A percentile compares a stretch with the other conserved stretches of the same genome.
Evolutionary conservation across 2,888 invertebrate genomes (phyloP).

Genomic region (Nudaria mundana): DNA sequence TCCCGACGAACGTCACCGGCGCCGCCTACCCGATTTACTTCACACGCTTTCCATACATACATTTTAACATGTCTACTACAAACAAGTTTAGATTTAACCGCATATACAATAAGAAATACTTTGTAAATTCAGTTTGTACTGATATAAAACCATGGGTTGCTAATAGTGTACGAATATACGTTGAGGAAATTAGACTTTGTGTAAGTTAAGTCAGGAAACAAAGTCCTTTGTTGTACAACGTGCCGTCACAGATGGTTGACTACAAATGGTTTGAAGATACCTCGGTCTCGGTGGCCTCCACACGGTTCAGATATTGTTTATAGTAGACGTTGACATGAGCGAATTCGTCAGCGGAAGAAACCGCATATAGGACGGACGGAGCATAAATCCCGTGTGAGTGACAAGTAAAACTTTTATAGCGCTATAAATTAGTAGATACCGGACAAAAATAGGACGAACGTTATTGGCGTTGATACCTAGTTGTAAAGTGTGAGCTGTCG

Average conservation of each 20-base stretch:
- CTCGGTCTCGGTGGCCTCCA: slow-evolving; percentile 64
- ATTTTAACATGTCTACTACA: slow-evolving; percentile 30
- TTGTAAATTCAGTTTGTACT: slow-evolving; percentile 14
- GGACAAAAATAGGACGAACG: slow-evolving; percentile 63
- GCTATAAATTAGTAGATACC: slow-evolving; percentile 72
- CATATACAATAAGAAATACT: slow-evolving; percentile 24
- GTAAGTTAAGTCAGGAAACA: slow-evolving; percentile 69
- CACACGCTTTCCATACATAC: slow-evolving; percentile 39
- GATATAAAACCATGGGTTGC: slow-evolving; percentile 14
- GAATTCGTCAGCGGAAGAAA: slow-evolving; percentile 76
- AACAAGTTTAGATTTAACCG: slow-evolving; percentile 27
- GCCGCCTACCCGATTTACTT: slow-evolving; percentile 71
- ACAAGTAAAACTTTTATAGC: slow-evolving; percentile 78
- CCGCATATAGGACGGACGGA: slow-evolving; percentile 71
- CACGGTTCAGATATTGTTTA: slow-evolving; percentile 45
- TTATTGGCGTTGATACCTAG: slow-evolving; percentile 65
- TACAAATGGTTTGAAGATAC: slow-evolving; percentile 59
- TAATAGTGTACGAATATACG: slow-evolving; percentile 45
- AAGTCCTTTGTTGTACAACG: slow-evolving; percentile 62
- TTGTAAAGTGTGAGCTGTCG: slow-evolving; percentile 68
- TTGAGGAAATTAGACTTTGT: slow-evolving; percentile 77
- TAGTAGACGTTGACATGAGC: slow-evolving; percentile 71
- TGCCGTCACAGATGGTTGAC: slow-evolving; percentile 60
- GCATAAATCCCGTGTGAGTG: slow-evolving; percentile 75
- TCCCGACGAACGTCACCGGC: slow-evolving; percentile 72